Evolutionary conservation across 2,888 invertebrate species (phyloP).

Genomic region (Caenorhabditis macrosperma): DNA sequence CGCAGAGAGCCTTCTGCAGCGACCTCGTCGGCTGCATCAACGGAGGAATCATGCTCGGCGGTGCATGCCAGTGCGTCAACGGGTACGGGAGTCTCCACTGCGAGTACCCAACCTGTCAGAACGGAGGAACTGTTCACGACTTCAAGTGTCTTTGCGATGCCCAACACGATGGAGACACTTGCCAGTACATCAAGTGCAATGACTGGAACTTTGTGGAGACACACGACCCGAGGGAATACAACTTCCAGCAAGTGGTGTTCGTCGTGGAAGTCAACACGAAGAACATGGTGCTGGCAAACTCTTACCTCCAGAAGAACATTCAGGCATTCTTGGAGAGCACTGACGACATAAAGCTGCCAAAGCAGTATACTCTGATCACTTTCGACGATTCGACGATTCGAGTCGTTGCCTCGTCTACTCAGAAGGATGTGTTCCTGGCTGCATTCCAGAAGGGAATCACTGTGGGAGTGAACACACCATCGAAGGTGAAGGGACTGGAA

Average conservation of each 20-base stretch:
- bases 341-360: constrained; percentile 45
- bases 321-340: constrained; percentile 49
- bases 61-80: constrained; percentile 33
- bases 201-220: constrained; percentile 66
- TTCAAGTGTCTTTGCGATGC: constrained; percentile 61
- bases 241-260: constrained; percentile 64
- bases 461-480: constrained; percentile 21
- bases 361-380: constrained; percentile 64
- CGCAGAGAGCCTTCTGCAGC: constrained; percentile 61
- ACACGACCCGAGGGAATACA: constrained; percentile 62
- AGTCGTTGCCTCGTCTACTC: constrained; percentile 55
- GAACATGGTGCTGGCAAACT: constrained; percentile 28
- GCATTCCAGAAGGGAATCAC: constrained; percentile 40
- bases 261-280: constrained; percentile 63
- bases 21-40: constrained; percentile 57
- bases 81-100: constrained; percentile 55
- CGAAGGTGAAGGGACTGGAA: constrained; percentile 24
- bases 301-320: constrained; percentile 47
- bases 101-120: constrained; percentile 64
- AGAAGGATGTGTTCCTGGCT: constrained; percentile 45
- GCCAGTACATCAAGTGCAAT: constrained; percentile 61
- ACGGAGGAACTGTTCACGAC: constrained; percentile 59
- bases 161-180: constrained; percentile 58
- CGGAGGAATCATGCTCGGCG: constrained; percentile 54
- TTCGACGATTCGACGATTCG: constrained; percentile 60